These are phyloP conservation scores for Invenusta paracnida DNA, from an alignment of 2,888 invertebrate genomes.

Conservation along the genomic window DNA sequence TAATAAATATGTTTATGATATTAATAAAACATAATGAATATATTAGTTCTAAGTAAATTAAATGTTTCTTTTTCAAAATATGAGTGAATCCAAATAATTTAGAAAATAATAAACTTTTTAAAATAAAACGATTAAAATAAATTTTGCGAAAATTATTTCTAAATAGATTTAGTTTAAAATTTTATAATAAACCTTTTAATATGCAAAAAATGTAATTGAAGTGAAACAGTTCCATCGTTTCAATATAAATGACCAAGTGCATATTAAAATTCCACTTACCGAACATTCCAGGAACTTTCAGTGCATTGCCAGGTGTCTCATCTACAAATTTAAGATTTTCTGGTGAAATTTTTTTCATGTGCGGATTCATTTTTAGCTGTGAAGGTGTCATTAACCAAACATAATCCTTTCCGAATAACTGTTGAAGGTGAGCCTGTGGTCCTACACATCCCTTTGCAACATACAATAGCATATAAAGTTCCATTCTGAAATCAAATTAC, in stretches of 20 bases:
- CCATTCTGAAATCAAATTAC: background rate
- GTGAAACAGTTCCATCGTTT: background rate
- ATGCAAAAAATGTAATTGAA: background rate
- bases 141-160: background rate
- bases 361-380: background rate
- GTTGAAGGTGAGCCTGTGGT: background rate
- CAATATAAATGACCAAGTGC: too few species aligned
- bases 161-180: background rate
- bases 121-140: background rate
- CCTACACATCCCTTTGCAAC: background rate
- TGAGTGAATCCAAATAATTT: too few species aligned
- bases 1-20: too few species aligned
- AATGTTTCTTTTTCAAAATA: too few species aligned
- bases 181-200: background rate
- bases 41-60: too few species aligned
- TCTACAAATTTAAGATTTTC: background rate
- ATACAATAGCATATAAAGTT: background rate
- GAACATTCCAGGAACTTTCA: background rate
- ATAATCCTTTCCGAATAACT: background rate
- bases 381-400: constrained; percentile 29
- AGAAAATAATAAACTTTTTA: too few species aligned
- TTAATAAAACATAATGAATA: too few species aligned
- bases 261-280: too few species aligned
- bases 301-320: background rate
- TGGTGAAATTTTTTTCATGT: background rate